Base-by-base conservation (phyloP, 37 sponge, comb jelly and placozoan species). In the Petrosia ficiformis region DNA sequence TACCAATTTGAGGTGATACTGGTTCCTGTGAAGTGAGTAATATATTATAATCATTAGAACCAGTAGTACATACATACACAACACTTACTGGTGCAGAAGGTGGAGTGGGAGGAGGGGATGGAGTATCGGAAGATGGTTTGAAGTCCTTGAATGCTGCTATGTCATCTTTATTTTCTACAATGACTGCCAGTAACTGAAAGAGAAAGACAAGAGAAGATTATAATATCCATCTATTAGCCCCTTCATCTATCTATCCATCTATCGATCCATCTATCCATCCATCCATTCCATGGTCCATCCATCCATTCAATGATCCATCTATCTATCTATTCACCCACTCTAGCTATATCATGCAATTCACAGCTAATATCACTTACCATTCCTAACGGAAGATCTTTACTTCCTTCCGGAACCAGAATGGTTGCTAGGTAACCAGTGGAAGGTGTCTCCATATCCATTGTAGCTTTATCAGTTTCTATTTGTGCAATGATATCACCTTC, bases 391-490 rank as follows among this genome's bases (percentile, higher is more conserved):
- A 97, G 71, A 56, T 97, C 93, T 67, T 79, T 87, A 14, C 80
- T 84, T 14, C 95, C 98, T 4, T 74, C 87, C 0, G 89, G 83
- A 11, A 94, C 75, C 11, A 97, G 64, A 14, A 97, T 87, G 75
- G 92, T 97, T 22, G 98, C 98, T 21, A 97, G 57, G 74, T 74
- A 97, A n/a, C 98, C 98, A 36, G 77, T 69, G 19, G 34, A 28
- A 22, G 95, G 87, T 26, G 90, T 42, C 64, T 94, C 95, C 82
- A 91, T 95, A 77, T 97, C 98, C 98, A 97, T 97, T 3, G 84
- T 86, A 3, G 98, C 98, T 83, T 97, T 97, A 82, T 97, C 98
- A 3, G 95, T 97, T 73, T 97, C 98, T 56, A 97, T 90, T 68
- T 76, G 84, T n/a, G 98, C 98, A 31, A 97, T 78, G 4, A 92